Base-by-base conservation (phyloP, 1,140 invertebrate species). In the Dendroctonus ponderosae region DNA sequence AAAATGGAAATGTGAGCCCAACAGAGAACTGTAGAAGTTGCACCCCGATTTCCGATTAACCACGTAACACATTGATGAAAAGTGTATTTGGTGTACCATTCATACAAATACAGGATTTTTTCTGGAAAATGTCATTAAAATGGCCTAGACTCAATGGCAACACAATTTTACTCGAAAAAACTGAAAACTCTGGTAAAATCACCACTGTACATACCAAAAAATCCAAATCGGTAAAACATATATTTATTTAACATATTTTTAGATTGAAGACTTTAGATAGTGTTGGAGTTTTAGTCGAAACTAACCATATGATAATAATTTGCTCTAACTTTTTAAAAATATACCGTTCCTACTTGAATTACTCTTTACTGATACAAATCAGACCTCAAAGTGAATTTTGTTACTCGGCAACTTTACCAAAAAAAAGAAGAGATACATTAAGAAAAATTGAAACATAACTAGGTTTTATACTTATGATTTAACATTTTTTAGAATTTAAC, bases 1-100 rank as follows among this genome's bases (percentile, higher is more conserved):
- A 68, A 52, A 68, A 68, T 50, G 66, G 66, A 8, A 61, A 60
- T 37, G 43, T 48, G 0, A 53, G 42, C 8, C 49, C 56, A n/a
- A 37, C 52, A 40, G 60, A 62, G 12, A 64, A 62, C 38, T 66
- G 52, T 38, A 71, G 66, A 41, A 68, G 59, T 61, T 64, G 67
- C 46, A 64, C 67, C 2, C 11, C 67, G 5, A 54, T 65, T 46
- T 65, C 67, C 12, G 66, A 69, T 43, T 69, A 62, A 62, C 41
- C 42, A 62, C 8, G 43, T 44, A 43, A 14, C 8, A 11, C 2
- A 41, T 39, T 56, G 26, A 38, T 38, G 40, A 52, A 52, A 52
- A 12, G 3, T n/a, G 9, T 3, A 3, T 52, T 3, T 12, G 8
- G 50, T 52, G 2, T n/a, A 9, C 15, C 2, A 52, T 12, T 9